phyloP scores from a whole-genome alignment of 35 echinoderm and acorn worm genomes.

The Stichopus chloronotus region DNA sequence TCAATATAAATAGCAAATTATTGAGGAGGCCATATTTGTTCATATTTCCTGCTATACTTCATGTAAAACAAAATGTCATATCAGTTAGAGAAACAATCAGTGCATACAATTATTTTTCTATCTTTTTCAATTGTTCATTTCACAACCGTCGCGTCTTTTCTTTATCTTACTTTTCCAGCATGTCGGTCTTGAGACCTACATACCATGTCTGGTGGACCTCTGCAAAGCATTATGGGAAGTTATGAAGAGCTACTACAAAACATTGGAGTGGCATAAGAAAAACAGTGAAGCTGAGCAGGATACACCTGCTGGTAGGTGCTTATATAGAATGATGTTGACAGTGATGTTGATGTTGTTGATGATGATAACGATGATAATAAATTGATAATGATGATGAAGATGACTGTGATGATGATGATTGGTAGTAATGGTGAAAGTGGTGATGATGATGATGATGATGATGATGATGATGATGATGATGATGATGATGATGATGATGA shows the following conservation, averaged over 20 bases:
- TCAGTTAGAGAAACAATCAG: no score
- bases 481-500: slow-evolving; percentile 15
- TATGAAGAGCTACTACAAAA: slow-evolving; percentile 99
- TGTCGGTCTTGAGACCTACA: slow-evolving; percentile 86
- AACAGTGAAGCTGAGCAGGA: slow-evolving; percentile 45
- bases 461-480: slow-evolving; percentile 7
- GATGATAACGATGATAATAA: background rate
- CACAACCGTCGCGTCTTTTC: background rate
- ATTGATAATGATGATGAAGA: background rate
- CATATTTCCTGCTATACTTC: no score
- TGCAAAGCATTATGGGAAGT: slow-evolving; percentile 99
- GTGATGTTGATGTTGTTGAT: background rate
- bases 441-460: slow-evolving; percentile 7
- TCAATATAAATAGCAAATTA: no score
- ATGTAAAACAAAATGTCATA: no score
- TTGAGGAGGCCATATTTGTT: no score
- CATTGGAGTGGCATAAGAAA: slow-evolving; percentile 94
- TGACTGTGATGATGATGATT: background rate
- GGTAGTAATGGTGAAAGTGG: background rate
- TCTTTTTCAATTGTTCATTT: no score
- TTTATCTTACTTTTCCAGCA: slow-evolving; percentile 66
- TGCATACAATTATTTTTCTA: no score
- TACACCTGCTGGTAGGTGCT: background rate
- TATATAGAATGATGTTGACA: background rate
- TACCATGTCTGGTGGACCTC: slow-evolving; percentile 95